Percentiles rank a stretch among this genome's conserved stretches.
Conservation (phyloP, 1,140 invertebrate genomes). For the Pseudoatta argentina region DNA sequence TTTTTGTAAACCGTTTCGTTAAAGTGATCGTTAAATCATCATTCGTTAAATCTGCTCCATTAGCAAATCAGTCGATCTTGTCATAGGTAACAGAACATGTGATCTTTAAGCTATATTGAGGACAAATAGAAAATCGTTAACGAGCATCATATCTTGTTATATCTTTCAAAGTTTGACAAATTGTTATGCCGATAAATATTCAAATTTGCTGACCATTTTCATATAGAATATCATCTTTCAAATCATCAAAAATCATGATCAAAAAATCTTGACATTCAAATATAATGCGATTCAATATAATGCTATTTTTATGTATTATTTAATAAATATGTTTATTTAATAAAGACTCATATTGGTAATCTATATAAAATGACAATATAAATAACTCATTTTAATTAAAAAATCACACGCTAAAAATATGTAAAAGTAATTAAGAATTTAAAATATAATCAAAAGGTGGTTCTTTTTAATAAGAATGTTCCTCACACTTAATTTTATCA, state of each 20-base stretch:
- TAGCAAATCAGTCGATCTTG: neutral
- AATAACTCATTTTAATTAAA: neutral
- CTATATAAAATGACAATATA: neutral
- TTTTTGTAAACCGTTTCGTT: conserved; percentile 17
- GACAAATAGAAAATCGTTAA: conserved; percentile 17
- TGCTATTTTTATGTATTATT: neutral
- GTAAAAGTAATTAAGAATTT: neutral
- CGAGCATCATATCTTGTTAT: neutral
- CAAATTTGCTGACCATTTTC: conserved; percentile 68
- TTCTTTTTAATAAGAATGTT: neutral
- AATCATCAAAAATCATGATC: neutral
- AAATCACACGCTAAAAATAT: neutral
- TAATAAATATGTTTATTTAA: neutral
- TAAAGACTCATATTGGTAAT: neutral
- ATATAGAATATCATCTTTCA: neutral
- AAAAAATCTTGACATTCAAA: neutral
- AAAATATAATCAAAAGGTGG: neutral
- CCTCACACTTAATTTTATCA: neutral
- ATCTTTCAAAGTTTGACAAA: conserved; percentile 41
- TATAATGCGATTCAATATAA: neutral
- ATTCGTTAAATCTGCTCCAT: neutral
- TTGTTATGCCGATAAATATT: conserved; percentile 62
- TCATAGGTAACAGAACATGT: neutral
- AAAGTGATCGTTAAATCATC: neutral
- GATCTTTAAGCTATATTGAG: conserved; percentile 23